Conservation (phyloP, 37 sponge, comb jelly and placozoan genomes). For the Halichondria panicea region DNA sequence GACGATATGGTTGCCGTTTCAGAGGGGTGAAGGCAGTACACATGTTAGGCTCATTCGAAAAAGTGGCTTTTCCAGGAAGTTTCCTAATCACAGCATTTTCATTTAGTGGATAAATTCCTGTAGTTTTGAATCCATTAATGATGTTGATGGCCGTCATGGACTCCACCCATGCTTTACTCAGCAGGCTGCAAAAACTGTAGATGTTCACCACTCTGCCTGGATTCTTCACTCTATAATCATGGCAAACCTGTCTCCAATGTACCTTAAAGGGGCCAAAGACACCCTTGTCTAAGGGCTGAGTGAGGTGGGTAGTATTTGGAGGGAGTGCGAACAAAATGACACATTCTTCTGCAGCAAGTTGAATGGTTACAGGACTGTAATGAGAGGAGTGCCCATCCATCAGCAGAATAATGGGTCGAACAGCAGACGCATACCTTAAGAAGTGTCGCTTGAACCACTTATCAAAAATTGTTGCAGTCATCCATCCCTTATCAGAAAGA, state of each 20-base stretch:
- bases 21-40: no score
- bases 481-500: constrained; percentile 33
- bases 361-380: constrained; percentile 36
- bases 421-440: constrained; percentile 31
- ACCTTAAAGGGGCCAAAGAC: constrained; percentile 44
- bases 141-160: constrained; percentile 32
- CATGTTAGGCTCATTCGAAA: no score
- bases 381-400: constrained; percentile 66
- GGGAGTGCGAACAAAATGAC: constrained; percentile 56
- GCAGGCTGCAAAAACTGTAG: constrained; percentile 36
- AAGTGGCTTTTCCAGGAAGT: no score
- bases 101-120: constrained; percentile 50
- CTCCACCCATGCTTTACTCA: constrained; percentile 50
- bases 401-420: constrained; percentile 46
- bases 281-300: constrained; percentile 58
- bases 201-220: constrained; percentile 27
- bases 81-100: no score
- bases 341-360: constrained; percentile 32
- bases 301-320: constrained; percentile 52
- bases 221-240: constrained; percentile 20
- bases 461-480: constrained; percentile 34
- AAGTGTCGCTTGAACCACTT: constrained; percentile 52
- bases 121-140: constrained; percentile 39
- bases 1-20: no score
- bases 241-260: constrained; percentile 43